Percentiles rank a stretch among this genome's conserved stretches.
Evolutionary conservation across 2,113 vertebrate genomes (phyloP).

Genomic region (Phyllopteryx taeniolatus): DNA sequence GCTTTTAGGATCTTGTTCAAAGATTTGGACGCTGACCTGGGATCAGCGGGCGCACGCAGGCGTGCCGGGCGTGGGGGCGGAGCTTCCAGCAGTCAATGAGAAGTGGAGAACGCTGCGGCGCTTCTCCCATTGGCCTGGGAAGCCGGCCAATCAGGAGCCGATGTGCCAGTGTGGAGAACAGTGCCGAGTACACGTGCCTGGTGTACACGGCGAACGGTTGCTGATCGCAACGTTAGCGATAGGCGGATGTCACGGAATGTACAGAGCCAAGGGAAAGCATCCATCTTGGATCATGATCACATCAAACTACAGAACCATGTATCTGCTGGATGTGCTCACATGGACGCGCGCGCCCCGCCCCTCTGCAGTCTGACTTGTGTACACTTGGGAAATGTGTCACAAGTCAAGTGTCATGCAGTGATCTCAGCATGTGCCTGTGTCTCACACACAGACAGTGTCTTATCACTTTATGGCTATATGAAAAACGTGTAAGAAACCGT

Average conservation of each 20-base stretch:
- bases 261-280: too few relatives aligned
- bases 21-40: constrained; percentile 6
- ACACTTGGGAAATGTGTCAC: constrained; percentile 4
- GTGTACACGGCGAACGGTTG: constrained; percentile 23
- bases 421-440: neutral
- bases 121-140: constrained; percentile 47
- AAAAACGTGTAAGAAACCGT: neutral
- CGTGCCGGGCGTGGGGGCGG: constrained; percentile 2
- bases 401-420: neutral
- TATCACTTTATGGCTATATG: neutral
- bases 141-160: constrained; percentile 52
- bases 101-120: neutral
- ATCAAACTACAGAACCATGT: neutral
- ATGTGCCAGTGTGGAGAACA: constrained; percentile 38
- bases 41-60: constrained; percentile 9
- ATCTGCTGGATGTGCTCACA: constrained; percentile 6
- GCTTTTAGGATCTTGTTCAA: neutral
- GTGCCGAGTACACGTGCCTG: constrained; percentile 63
- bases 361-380: constrained; percentile 5
- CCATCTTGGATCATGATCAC: neutral
- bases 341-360: constrained; percentile 27
- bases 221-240: neutral
- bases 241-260: neutral
- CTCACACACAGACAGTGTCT: neutral
- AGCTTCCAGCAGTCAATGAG: constrained; percentile 13